These are phyloP conservation scores for Crossaster papposus DNA, from an alignment of 53 echinoderm and acorn worm species.

Conservation along the genomic window DNA sequence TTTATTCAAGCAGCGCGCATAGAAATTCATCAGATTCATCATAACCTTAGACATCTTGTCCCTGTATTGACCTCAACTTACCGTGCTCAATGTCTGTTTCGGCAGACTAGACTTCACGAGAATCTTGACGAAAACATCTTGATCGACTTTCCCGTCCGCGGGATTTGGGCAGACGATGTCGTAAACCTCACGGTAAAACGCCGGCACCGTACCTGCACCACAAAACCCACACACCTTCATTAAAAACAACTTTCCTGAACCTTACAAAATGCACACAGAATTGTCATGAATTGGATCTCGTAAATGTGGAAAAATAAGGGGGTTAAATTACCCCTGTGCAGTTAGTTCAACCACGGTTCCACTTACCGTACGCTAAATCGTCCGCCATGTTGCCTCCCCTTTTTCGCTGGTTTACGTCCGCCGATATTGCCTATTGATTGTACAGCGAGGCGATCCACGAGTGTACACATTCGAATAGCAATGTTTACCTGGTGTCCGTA, in stretches of 20 bases:
- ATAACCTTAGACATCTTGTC: background rate
- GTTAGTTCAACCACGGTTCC: too few relatives aligned
- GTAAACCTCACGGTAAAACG: slow-evolving; percentile 96
- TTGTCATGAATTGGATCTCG: background rate
- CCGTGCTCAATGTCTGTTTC: slow-evolving; percentile 88
- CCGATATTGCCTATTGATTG: background rate
- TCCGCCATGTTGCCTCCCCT: slow-evolving; percentile 66
- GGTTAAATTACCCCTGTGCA: background rate
- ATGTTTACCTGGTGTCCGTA: background rate
- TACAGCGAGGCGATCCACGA: background rate
- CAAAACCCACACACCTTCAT: slow-evolving; percentile 8
- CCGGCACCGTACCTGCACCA: slow-evolving; percentile 81
- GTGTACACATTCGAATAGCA: background rate
- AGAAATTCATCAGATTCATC: background rate
- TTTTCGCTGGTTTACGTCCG: slow-evolving; percentile 52
- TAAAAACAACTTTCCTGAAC: background rate
- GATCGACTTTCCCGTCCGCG: slow-evolving; percentile 80
- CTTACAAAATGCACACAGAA: background rate
- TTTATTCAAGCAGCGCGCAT: too few relatives aligned
- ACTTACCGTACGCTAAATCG: slow-evolving; percentile 59
- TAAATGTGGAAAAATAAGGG: background rate
- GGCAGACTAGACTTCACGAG: slow-evolving; percentile 95
- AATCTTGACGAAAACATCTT: slow-evolving; percentile 92
- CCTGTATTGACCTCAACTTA: slow-evolving; percentile 29
- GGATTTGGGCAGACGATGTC: slow-evolving; percentile 91